Conservation (phyloP, 35 echinoderm and acorn worm genomes). For the Heliocidaris erythrogramma region DNA sequence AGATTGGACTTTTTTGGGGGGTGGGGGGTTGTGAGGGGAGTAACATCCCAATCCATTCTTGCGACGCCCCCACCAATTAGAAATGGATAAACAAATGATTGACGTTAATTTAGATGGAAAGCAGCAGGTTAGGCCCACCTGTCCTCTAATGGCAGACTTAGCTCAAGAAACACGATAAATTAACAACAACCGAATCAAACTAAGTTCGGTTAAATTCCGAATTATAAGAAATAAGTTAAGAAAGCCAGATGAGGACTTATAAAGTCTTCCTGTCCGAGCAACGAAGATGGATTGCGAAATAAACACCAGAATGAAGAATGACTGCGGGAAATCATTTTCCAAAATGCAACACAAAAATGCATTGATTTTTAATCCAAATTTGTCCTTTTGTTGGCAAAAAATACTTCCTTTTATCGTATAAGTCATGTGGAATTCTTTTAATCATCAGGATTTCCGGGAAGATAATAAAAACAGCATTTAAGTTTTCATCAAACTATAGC, state of each 20-base stretch:
- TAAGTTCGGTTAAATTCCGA: neutral
- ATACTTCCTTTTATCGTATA: neutral
- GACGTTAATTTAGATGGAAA: neutral
- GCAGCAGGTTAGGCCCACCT: neutral
- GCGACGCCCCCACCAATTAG: neutral
- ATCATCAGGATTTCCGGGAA: neutral
- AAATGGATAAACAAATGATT: neutral
- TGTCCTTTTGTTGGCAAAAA: neutral
- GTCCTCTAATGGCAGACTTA: conserved; percentile 8
- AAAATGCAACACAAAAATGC: neutral
- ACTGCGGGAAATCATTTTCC: neutral
- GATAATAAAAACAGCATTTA: neutral
- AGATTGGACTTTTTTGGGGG: no score
- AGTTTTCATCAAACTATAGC: neutral
- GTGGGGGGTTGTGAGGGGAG: no score
- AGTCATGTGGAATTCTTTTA: neutral
- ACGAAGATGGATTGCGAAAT: neutral
- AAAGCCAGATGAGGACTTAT: neutral
- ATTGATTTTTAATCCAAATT: neutral
- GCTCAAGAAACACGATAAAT: neutral
- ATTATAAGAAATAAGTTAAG: neutral
- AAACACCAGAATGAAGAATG: neutral
- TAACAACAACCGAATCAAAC: neutral
- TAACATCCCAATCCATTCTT: neutral
- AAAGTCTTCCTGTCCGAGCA: neutral